Base-by-base conservation (phyloP, 2,113 vertebrate genomes). In the Oreochromis aureus region DNA sequence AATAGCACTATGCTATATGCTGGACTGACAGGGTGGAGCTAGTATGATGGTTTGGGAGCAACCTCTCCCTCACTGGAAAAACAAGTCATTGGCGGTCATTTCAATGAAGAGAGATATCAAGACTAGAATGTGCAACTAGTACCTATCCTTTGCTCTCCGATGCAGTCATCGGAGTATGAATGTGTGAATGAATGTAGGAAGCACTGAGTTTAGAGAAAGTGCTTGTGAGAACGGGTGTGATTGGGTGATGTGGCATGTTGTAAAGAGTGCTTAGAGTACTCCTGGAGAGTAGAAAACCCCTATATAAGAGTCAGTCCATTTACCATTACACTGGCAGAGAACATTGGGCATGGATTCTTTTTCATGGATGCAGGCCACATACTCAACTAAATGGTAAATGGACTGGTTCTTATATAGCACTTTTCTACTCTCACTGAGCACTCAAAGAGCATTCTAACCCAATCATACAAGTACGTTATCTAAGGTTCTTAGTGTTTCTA, bases 341-440 rank as follows among this genome's bases (percentile, higher is more conserved):
- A 56, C 22, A 56, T 56, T 56, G 13, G 55, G 4, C 6, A 56
- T 56, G 55, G 22, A 56, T 15, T 56, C 24, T 27, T 27, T 56
- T 56, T 27, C 0, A 7, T 27, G 22, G 55, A 56, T 11, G 1
- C 0, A 56, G 55, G 6, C 0, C 55, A 5, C 12, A 56, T 15
- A 15, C 22, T 56, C 55, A 56, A 56, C 55, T 55, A 55, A 55
- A 55, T 55, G 54, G 54, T 55, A 55, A 24, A n/a, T n/a, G n/a
- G n/a, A n/a, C n/a, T n/a, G n/a, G n/a, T n/a, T n/a, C n/a, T n/a
- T n/a, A n/a, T n/a, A n/a, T n/a, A n/a, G n/a, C n/a, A n/a, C n/a
- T n/a, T n/a, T n/a, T n/a, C n/a, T n/a, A n/a, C n/a, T n/a, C n/a
- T n/a, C n/a, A n/a, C n/a, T n/a, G n/a, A n/a, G n/a, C n/a, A n/a